Base-by-base conservation (phyloP, 2,113 vertebrate species). In the Burhinus oedicnemus region DNA sequence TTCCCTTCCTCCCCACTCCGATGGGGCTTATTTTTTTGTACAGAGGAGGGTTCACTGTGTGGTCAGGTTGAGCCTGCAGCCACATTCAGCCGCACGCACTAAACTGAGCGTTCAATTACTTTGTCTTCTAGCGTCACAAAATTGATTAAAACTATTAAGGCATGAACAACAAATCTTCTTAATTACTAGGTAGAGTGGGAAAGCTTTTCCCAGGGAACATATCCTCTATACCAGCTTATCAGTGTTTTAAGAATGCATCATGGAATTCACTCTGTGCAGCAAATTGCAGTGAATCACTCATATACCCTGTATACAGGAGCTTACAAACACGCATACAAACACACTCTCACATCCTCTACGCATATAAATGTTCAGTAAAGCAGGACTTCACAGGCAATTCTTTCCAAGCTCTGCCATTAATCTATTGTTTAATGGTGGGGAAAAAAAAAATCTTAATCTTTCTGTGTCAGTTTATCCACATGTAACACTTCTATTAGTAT, bases 81-180 rank as follows among this genome's bases (percentile, higher is more conserved):
- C 78, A 57, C 64, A 11, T 42, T 55, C 90, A 82, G 65, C 47
- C 66, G 69, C 71, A n/a, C 21, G 66, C 40, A 72, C 40, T 60
- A 60, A 79, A 58, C n/a, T 34, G 52, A 82, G 61, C 1, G 2
- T 64, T 71, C 66, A 87, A 44, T 90, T 83, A 72, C 62, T 80
- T 88, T 69, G 76, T 89, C 57, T 88, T 88, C 70, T 60, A 72
- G 62, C 49, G 76, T 57, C 57, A 76, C 70, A 15, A 74, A 83
- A 83, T 36, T 82, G 44, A 95, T 88, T 92, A 92, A 88, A 93
- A 78, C 55, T 55, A n/a, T 79, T 85, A 91, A 60, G 42, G 60
- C 76, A 62, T 11, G 49, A 82, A 83, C 70, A 90, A 90, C 78
- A 94, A 92, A 71, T 80, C 76, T 44, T 77, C 71, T 76, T 87